Evolutionary conservation across 2,888 invertebrate genomes (phyloP).

Genomic region (Campopleginae sp.): DNA sequence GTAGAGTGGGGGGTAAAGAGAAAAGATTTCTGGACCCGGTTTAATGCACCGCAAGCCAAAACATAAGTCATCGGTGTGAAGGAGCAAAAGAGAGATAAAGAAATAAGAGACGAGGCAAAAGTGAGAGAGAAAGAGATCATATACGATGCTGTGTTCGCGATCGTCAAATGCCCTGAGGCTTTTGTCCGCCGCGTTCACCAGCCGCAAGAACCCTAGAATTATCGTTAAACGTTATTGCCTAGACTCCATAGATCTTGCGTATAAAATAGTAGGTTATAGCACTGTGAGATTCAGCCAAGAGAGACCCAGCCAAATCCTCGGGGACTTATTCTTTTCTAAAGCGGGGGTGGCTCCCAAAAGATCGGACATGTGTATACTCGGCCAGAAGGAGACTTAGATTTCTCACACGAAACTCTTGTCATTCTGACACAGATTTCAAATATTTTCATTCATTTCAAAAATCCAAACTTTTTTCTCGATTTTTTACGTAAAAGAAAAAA

Average conservation of each 20-base stretch:
- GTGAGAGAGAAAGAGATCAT: constrained; percentile 66
- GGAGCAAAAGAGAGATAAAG: constrained; percentile 64
- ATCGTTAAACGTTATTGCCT: constrained; percentile 84
- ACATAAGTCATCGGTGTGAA: constrained; percentile 80
- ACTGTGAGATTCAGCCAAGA: constrained; percentile 63
- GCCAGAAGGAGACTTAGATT: constrained; percentile 23
- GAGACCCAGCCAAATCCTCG: constrained; percentile 61
- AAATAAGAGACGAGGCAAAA: constrained; percentile 53
- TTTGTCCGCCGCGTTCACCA: constrained; percentile 74
- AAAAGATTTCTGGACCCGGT: constrained; percentile 61
- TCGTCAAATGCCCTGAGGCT: constrained; percentile 62
- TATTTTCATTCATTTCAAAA: not conserved
- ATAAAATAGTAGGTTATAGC: constrained; percentile 83
- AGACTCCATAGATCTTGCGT: constrained; percentile 84
- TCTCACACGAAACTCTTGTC: constrained; percentile 25
- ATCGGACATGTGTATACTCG: constrained; percentile 4
- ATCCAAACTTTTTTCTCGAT: not conserved
- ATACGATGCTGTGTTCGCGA: constrained; percentile 48
- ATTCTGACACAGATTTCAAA: not conserved
- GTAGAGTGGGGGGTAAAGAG: constrained; percentile 35
- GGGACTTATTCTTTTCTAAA: constrained; percentile 70
- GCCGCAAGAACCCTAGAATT: constrained; percentile 82
- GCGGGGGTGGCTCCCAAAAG: constrained; percentile 79
- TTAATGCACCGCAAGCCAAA: constrained; percentile 73
- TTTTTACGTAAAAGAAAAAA: not conserved